These are phyloP conservation scores for Sphaeridia pumilis DNA, from an alignment of 2,888 invertebrate species.

Conservation along the genomic window DNA sequence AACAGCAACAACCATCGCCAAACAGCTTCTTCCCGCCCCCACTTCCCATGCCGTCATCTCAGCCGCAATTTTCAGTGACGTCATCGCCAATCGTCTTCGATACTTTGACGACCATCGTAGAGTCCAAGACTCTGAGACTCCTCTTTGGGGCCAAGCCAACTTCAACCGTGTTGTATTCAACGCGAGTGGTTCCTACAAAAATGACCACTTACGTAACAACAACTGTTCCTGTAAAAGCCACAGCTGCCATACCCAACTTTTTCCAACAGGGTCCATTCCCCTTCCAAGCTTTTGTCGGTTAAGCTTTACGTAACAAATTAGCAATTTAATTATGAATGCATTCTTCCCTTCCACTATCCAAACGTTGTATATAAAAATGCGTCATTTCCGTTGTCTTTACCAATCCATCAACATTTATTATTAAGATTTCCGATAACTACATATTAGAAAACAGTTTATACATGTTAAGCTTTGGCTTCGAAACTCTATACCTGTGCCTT, in stretches of 20 bases:
- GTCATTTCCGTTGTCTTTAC: conserved; percentile 14
- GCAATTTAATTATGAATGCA: too few species aligned
- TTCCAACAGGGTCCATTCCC: conserved; percentile 31
- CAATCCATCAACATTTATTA: too few species aligned
- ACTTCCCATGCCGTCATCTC: conserved; percentile 41
- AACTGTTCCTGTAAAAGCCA: conserved; percentile 60
- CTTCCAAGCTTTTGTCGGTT: conserved; percentile 34
- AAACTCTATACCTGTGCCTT: too few species aligned
- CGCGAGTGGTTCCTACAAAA: conserved; percentile 67
- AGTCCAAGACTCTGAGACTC: conserved; percentile 68
- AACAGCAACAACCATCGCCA: conserved; percentile 9
- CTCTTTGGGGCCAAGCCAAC: conserved; percentile 86
- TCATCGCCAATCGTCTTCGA: conserved; percentile 70
- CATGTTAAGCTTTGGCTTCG: too few species aligned
- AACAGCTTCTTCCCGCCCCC: conserved; percentile 34
- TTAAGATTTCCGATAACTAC: too few species aligned
- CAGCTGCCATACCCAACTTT: conserved; percentile 41
- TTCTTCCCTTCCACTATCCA: not conserved
- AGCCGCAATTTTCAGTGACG: conserved; percentile 49
- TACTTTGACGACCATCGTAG: conserved; percentile 63
- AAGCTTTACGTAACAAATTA: conserved; percentile 2
- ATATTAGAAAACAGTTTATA: too few species aligned
- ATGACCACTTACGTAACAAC: conserved; percentile 73
- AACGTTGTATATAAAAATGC: not conserved
- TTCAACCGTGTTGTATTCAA: conserved; percentile 72